These are phyloP conservation scores for Tonatia bakeri DNA, from an alignment of 2,113 vertebrate species.

Conservation along the genomic window DNA sequence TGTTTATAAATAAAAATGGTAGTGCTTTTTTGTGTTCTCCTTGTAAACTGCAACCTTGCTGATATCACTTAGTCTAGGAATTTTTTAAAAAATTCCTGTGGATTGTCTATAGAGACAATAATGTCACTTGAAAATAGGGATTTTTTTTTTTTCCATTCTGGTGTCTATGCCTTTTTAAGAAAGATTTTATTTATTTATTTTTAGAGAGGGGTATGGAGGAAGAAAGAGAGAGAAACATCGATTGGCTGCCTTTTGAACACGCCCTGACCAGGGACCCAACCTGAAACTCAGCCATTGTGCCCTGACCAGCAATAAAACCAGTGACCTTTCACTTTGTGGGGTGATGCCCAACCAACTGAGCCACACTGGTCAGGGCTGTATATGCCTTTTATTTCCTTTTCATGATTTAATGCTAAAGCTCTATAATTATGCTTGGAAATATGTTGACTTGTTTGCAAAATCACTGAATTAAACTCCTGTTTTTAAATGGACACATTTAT, in stretches of 20 bases:
- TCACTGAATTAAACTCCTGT: background rate
- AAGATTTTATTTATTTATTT: no score
- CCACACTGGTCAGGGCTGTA: background rate
- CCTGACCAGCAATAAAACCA: no score
- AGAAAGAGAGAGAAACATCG: no score
- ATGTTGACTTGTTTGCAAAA: background rate
- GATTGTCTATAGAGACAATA: background rate
- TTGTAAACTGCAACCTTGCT: background rate
- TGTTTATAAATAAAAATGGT: background rate
- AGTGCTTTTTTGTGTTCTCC: background rate
- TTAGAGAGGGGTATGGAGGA: no score
- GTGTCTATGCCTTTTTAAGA: background rate
- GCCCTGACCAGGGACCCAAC: no score
- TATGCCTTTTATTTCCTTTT: background rate
- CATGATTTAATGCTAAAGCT: slow-evolving; percentile 22
- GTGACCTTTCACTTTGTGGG: no score
- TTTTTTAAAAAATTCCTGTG: background rate
- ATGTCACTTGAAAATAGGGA: background rate
- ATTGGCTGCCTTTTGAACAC: no score
- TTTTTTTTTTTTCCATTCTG: background rate
- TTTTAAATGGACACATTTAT: slow-evolving; percentile 23
- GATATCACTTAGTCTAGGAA: background rate
- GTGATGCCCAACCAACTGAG: no score
- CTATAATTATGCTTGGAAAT: background rate
- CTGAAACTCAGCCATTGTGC: no score